phyloP scores from a whole-genome alignment of 1,140 invertebrate genomes.

The Monochamus saltuarius region DNA sequence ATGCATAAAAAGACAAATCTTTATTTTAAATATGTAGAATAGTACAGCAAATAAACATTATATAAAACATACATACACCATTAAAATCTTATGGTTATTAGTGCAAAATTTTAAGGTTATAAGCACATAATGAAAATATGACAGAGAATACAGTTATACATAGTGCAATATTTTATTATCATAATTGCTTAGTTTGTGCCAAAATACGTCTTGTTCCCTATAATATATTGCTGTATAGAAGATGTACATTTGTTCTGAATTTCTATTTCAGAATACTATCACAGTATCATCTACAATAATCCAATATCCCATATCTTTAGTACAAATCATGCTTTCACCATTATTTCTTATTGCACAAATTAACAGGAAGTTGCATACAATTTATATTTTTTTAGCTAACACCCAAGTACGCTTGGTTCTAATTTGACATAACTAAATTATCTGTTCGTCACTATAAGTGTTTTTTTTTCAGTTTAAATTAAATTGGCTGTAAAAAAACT shows the following conservation, averaged over 20 bases:
- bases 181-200: slow-evolving; percentile 46
- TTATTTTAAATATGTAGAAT: slow-evolving; percentile 28
- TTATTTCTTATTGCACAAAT: neutral
- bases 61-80: slow-evolving; percentile 23
- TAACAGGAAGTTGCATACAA: neutral
- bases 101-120: slow-evolving; percentile 26
- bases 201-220: slow-evolving; percentile 43
- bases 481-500: too few relatives aligned
- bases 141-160: slow-evolving; percentile 16
- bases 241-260: slow-evolving; percentile 23
- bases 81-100: slow-evolving; percentile 5
- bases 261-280: slow-evolving; percentile 27
- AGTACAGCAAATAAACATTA: slow-evolving; percentile 34
- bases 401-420: neutral
- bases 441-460: neutral
- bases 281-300: slow-evolving; percentile 31
- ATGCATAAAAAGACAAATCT: too few relatives aligned
- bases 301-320: slow-evolving; percentile 2
- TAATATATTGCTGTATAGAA: slow-evolving; percentile 38
- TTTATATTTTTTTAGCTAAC: neutral
- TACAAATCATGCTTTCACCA: neutral
- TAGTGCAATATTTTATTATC: slow-evolving; percentile 27
- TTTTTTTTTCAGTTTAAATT: neutral
- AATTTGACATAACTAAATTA: neutral
- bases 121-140: slow-evolving; percentile 12